Conservation (phyloP, 2,797 vertebrate genomes). For the Tenualosa thibaudeaui region DNA sequence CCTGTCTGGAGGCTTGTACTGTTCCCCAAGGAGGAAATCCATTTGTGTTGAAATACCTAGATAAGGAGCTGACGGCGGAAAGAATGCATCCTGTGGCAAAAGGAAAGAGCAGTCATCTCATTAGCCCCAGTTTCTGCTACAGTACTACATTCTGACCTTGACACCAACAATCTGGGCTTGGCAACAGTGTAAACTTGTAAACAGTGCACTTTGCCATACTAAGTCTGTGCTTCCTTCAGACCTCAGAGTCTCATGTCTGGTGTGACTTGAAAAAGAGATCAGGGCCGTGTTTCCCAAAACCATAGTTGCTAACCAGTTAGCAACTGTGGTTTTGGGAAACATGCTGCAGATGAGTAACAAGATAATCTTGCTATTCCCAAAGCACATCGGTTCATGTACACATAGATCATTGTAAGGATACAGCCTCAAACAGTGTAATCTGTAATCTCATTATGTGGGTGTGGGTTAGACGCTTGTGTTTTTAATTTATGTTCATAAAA, state of each 20-base stretch:
- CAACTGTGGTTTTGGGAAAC: too few relatives aligned
- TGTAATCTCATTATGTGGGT: neutral
- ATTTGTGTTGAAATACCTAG: too few relatives aligned
- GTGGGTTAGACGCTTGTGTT: neutral
- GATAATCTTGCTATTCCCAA: neutral
- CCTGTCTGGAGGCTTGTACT: too few relatives aligned
- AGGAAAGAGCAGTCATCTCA: neutral
- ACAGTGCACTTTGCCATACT: neutral
- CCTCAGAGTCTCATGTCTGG: neutral
- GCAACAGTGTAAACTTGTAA: too few relatives aligned
- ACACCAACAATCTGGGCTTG: neutral
- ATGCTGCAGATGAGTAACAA: neutral
- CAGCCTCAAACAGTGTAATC: too few relatives aligned
- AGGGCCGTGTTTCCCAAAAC: neutral
- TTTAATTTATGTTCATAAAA: too few relatives aligned
- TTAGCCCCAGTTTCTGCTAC: neutral
- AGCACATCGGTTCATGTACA: neutral
- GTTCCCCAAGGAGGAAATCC: too few relatives aligned
- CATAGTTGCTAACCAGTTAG: too few relatives aligned
- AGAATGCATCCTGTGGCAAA: neutral
- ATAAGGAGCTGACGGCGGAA: too few relatives aligned
- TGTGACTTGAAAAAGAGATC: neutral
- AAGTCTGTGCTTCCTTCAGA: neutral
- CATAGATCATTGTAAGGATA: too few relatives aligned
- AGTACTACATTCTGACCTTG: neutral